Conservation (phyloP, 2,113 vertebrate genomes). For the Petromus typicus region DNA sequence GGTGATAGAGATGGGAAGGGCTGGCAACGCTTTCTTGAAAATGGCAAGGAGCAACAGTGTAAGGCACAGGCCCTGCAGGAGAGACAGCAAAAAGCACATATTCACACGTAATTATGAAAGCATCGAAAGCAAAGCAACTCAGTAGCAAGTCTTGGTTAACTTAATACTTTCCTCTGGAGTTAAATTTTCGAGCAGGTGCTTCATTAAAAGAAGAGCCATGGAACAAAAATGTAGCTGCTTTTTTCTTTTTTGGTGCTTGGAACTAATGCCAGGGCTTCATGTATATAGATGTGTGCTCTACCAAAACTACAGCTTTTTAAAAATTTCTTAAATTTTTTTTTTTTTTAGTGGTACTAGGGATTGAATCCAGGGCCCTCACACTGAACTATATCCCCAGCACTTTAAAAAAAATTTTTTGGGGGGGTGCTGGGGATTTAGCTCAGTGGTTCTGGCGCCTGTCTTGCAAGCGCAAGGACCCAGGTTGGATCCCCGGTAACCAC, state of each 20-base stretch:
- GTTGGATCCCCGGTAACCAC: too few relatives aligned
- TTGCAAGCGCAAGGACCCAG: too few relatives aligned
- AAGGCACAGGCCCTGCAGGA: slow-evolving; percentile 95
- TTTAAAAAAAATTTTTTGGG: neutral
- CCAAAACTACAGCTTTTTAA: neutral
- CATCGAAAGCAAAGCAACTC: neutral
- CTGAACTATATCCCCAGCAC: neutral
- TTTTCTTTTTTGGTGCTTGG: neutral
- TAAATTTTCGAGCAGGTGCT: slow-evolving; percentile 33
- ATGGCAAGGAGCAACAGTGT: slow-evolving; percentile 98
- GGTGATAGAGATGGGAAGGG: slow-evolving; percentile 98
- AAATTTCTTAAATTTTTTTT: too few relatives aligned
- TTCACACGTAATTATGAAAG: neutral
- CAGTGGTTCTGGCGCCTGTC: too few relatives aligned
- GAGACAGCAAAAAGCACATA: neutral
- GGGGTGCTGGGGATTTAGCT: too few relatives aligned
- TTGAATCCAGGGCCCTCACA: neutral
- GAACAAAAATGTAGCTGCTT: neutral
- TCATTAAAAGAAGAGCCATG: neutral
- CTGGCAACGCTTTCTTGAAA: slow-evolving; percentile 99
- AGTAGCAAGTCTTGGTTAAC: neutral
- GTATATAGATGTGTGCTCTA: neutral
- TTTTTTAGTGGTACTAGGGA: neutral
- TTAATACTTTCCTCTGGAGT: neutral
- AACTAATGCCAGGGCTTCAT: neutral